A percentile compares a stretch with the other conserved stretches of the same genome.
phyloP scores from a whole-genome alignment of 2,113 vertebrate species.

The Salvator merianae region DNA sequence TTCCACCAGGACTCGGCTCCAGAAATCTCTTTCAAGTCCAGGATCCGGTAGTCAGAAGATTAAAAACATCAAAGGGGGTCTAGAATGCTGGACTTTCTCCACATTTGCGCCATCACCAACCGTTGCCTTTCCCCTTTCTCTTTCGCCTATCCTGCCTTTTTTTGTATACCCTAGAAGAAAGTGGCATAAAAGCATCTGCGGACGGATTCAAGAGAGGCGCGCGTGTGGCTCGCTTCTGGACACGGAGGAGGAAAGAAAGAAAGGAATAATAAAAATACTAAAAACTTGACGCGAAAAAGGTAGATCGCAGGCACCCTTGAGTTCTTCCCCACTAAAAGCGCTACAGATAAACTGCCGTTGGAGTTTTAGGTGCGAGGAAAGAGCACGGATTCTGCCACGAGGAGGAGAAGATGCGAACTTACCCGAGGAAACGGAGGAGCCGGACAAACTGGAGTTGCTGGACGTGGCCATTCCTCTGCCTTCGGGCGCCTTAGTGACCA shows the following conservation, averaged over 20 bases:
- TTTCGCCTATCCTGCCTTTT: neutral
- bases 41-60: too few species aligned
- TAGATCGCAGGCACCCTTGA: neutral
- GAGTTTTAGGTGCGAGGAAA: neutral
- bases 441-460: slow-evolving; percentile 96
- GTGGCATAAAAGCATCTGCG: neutral
- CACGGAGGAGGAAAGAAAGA: neutral
- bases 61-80: neutral
- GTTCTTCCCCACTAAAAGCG: slow-evolving; percentile 19
- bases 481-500: slow-evolving; percentile 67
- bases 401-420: slow-evolving; percentile 65
- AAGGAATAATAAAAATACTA: neutral
- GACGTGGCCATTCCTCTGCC: slow-evolving; percentile 90
- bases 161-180: neutral
- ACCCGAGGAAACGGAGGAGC: slow-evolving; percentile 96
- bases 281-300: neutral
- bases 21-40: neutral
- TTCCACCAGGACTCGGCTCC: neutral
- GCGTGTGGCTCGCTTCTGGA: too few species aligned
- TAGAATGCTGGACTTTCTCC: neutral
- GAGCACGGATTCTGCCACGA: slow-evolving; percentile 2
- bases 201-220: neutral
- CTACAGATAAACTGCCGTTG: neutral
- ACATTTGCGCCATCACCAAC: neutral
- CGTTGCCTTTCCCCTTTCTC: neutral